Base-by-base conservation (phyloP, 2,113 vertebrate species). In the Sturnira hondurensis region DNA sequence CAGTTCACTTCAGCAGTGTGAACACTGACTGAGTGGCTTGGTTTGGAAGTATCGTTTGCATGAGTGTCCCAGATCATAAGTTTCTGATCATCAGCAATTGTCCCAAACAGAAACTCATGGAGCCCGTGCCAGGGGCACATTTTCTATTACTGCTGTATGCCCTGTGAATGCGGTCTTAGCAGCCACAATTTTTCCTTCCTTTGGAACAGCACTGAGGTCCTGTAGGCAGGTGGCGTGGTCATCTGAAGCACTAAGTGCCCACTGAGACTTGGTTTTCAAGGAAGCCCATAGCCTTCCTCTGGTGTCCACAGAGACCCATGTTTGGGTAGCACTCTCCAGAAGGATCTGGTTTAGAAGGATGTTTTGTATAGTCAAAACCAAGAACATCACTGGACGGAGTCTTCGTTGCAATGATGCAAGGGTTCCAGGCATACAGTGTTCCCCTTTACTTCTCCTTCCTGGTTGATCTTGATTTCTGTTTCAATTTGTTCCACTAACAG, bases 381-480 rank as follows among this genome's bases (percentile, higher is more conserved):
- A 99, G 98, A 91, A 99, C 98, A n/a, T 50, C 28, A n/a, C 47
- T 77, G 17, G 45, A 47, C 33, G 22, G 45, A 77, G 74, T 77
- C 45, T 99, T 99, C 15, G 99, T 99, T 80, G 99, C 99, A 22
- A 99, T 99, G 97, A 99, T 99, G 74, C 99, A 99, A 10, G 99
- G 99, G 96, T 99, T 99, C 98, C 99, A 99, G 9, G 99, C 99
- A 99, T 99, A 97, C 99, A 99, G 28, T 99, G 99, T 0, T 99
- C 99, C 97, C 99, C 97, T 99, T 99, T 93, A 99, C 99, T 97
- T 99, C 99, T 88, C 99, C 99, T 98, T 99, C 99, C 1, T 99
- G 99, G 97, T 99, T 99, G 85, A 99, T 99, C 98, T 99, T 99
- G 96, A 99, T 99, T 96, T 99, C 99, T 89, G 99, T 99, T 93